Conservation (phyloP, 2,888 invertebrate species). For the Eumacrocentrus americanus region DNA sequence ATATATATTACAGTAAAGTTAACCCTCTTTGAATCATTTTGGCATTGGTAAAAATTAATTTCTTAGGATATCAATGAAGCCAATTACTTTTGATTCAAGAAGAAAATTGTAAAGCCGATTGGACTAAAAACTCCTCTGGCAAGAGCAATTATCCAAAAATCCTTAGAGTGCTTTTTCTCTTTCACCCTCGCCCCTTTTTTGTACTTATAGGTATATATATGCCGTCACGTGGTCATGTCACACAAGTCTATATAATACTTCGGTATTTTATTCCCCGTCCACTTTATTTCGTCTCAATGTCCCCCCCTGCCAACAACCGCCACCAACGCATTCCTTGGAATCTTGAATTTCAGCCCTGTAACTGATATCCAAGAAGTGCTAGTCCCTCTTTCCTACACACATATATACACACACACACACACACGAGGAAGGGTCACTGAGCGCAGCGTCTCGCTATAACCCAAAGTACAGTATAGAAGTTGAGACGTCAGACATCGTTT, state of each 20-base stretch:
- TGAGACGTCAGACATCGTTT: conserved; percentile 45
- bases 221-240: conserved; percentile 22
- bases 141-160: conserved; percentile 9
- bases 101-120: conserved; percentile 10
- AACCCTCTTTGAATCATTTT: background rate
- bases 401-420: background rate
- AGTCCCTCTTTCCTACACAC: conserved; percentile 1
- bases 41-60: conserved; percentile 12
- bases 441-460: background rate
- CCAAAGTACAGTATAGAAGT: conserved; percentile 34
- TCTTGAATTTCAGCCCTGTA: conserved; percentile 53
- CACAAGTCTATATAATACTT: conserved; percentile 11
- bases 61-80: conserved; percentile 3
- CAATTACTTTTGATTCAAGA: background rate
- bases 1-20: too few species aligned
- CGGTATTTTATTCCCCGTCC: conserved; percentile 3
- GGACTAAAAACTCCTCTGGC: background rate
- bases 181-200: background rate
- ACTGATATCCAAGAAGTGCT: conserved; percentile 44
- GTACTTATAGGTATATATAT: background rate
- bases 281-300: conserved; percentile 7
- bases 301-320: conserved; percentile 31
- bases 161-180: background rate
- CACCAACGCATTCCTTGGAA: conserved; percentile 39
- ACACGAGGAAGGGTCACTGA: conserved; percentile 26